Evolutionary conservation across 53 echinoderm and acorn worm genomes (phyloP).

Genomic region (Stichopus horrens): DNA sequence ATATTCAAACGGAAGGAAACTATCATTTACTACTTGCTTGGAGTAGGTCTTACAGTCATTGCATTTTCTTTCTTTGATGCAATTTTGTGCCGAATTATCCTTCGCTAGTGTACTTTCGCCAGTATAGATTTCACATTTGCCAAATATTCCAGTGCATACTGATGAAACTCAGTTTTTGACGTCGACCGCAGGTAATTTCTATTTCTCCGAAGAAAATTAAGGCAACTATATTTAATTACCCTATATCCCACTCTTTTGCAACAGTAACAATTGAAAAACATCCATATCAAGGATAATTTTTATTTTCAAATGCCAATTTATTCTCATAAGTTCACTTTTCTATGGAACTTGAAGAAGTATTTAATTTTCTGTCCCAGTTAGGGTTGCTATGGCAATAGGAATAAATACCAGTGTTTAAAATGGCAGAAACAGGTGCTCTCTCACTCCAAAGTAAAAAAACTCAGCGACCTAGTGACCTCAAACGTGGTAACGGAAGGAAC

Average conservation of each 20-base stretch:
- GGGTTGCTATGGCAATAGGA: background rate
- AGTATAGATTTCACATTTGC: too few species aligned
- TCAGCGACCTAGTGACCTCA: background rate
- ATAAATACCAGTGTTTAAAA: background rate
- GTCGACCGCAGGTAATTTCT: too few species aligned
- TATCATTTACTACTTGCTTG: too few species aligned
- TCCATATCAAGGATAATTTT: background rate
- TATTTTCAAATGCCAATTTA: too few species aligned
- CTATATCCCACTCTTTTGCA: background rate
- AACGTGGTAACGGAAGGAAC: background rate
- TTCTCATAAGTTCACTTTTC: background rate
- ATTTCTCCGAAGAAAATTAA: background rate
- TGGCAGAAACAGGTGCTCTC: slow-evolving; percentile 6
- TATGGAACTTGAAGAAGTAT: background rate
- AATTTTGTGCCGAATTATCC: too few species aligned
- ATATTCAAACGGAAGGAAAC: background rate
- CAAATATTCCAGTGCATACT: too few species aligned
- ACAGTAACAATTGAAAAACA: slow-evolving; percentile 1
- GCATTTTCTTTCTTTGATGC: too few species aligned
- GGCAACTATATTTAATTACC: slow-evolving; percentile 14
- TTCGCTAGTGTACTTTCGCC: too few species aligned
- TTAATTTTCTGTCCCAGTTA: slow-evolving; percentile 6
- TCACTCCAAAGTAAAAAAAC: background rate
- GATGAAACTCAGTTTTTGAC: too few species aligned
- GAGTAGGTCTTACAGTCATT: too few species aligned